Percentiles rank a stretch among this genome's conserved stretches.
phyloP scores from a whole-genome alignment of 2,113 vertebrate species.

The Marmota monax region DNA sequence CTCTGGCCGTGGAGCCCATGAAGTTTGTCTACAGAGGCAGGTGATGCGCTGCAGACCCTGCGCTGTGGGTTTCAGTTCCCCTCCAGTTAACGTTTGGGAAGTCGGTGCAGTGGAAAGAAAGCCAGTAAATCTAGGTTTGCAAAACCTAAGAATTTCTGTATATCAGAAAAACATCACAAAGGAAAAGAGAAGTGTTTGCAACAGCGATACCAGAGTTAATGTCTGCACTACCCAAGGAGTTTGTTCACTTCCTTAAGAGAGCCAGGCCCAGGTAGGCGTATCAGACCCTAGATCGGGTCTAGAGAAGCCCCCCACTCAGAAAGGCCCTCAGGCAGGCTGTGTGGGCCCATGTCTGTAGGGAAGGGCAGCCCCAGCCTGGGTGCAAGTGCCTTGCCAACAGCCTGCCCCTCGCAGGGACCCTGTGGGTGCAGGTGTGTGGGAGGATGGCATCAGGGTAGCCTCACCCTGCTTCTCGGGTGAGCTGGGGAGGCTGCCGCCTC shows the following conservation, averaged over 20 bases:
- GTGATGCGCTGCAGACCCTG: constrained; percentile 84
- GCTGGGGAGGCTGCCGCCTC: background rate
- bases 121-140: background rate
- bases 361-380: background rate
- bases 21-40: constrained; percentile 98
- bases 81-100: background rate
- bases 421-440: background rate
- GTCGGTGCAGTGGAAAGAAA: background rate
- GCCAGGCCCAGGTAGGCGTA: no score
- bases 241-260: background rate
- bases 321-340: background rate
- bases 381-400: accelerated
- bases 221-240: background rate
- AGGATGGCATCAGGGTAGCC: background rate
- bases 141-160: background rate
- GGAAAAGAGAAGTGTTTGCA: background rate
- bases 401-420: background rate
- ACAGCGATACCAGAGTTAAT: background rate
- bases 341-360: background rate
- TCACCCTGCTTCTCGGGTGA: background rate
- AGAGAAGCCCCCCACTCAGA: background rate
- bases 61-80: background rate
- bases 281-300: background rate
- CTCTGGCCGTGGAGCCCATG: constrained; percentile 96
- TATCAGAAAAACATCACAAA: background rate